Evolutionary conservation across 2,113 vertebrate species (phyloP), one percentile per base, ranked within the genome.

Genomic region (Lagenorhynchus albirostris): DNA sequence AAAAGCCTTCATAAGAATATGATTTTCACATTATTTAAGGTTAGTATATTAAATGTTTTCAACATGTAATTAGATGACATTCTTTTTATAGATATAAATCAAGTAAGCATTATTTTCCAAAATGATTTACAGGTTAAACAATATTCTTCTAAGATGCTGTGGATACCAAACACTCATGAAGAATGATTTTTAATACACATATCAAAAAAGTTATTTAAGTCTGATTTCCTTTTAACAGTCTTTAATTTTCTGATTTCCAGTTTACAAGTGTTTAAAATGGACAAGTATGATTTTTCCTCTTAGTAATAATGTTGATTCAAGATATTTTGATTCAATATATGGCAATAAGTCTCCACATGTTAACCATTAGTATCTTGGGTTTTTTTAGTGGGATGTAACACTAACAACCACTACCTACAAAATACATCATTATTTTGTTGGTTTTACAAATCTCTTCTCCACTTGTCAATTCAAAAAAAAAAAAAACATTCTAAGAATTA

Each of bases 321-420:
- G 92, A 97, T 87, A 97, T 96, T 97, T 95, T 97, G 95, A 94
- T 91, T 82, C 82, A 96, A 68, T 62, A 25, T 82, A 85, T 80
- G 84, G 96, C 96, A 98, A 82, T 70, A 97, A 98, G 97, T 98
- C 95, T 97, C 96, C 60, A 96, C 91, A 97, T 58, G 95, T 96
- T 95, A 96, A 90, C 96, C 62, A 95, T 76, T 97, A 96, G 20
- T 50, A 73, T 80, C 73, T 58, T 17, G 25, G 25, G 77, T 80
- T 50, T 82, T 82, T 89, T 86, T 26, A 88, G 71, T 55, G 95
- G 97, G 77, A 96, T 50, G 29, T 58, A 58, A 62, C 38, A 87
- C 10, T 92, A 80, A 89, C 65, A 67, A 88, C 95, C 91, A 97
- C 5, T 44, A 88, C 71, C 90, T 95, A 98, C 83, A 95, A 98